Evolutionary conservation across 2,113 vertebrate species (phyloP), one percentile per base, ranked within the genome.

Genomic region (Nanorana parkeri): DNA sequence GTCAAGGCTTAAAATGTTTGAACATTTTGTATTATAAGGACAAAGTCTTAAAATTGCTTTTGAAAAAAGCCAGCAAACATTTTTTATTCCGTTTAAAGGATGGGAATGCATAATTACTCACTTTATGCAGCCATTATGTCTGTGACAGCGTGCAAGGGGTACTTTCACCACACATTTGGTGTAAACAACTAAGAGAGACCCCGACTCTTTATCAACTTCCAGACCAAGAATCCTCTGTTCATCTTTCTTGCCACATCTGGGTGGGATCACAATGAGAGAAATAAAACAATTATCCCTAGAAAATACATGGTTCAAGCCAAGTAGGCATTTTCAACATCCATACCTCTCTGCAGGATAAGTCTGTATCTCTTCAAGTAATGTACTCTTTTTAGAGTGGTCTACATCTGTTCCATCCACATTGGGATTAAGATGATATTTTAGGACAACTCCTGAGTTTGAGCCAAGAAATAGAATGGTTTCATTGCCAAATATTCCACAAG

Each of bases 361-460:
- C 88, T 99, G 96, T 68, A 99, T 93, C 85, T 99, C 97, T 88
- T 99, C 97, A 83, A 99, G 90, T 81, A 99, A 94, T 84, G 97
- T 24, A 72, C 93, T 96, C 86, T 89, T 91, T 77, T 91, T 90
- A 0, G 93, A 89, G 0, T 89, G 86, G 0, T 83, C 0, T 0
- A 85, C 58, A 0, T 54, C 0, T 0, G 90, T 23, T 60, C 84
- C 86, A 83, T 93, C 96, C 87, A 92, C 84, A 0, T 95, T 96
- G 85, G 96, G 94, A 76, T 91, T 88, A 78, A 98, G 90, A 36
- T 98, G 96, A 88, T 99, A 99, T 86, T 99, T 99, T 84, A 99
- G 95, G 84, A 98, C 78, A 0, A 95, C 96, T 84, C 97, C 97
- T 0, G 91, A 92, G 90, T 95, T 96, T 0, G 97, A 97, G 20